These are phyloP conservation scores for Andrena dorsata DNA, from an alignment of 2,888 invertebrate species.

Conservation along the genomic window DNA sequence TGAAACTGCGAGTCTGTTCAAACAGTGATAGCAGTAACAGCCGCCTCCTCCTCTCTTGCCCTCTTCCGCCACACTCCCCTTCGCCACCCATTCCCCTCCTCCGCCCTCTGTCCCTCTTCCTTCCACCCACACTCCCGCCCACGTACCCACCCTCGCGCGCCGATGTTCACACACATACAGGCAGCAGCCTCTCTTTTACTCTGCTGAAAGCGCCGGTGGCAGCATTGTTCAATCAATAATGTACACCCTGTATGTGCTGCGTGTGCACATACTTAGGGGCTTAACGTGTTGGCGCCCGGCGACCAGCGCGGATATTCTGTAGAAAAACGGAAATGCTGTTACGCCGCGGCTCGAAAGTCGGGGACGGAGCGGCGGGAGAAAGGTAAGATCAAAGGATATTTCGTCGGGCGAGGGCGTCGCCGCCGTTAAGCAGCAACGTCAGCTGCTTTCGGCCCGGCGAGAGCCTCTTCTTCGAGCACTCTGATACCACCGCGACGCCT, in stretches of 20 bases:
- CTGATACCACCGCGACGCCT: slow-evolving; percentile 62
- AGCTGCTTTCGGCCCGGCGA: slow-evolving; percentile 75
- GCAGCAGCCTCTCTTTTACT: slow-evolving; percentile 58
- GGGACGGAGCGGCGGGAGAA: slow-evolving; percentile 49
- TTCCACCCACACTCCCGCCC: slow-evolving; percentile 24
- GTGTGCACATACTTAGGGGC: slow-evolving; percentile 62
- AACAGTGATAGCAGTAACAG: slow-evolving; percentile 83
- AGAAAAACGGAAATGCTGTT: slow-evolving; percentile 51
- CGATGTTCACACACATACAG: not conserved
- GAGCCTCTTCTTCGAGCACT: slow-evolving; percentile 67
- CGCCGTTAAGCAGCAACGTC: slow-evolving; percentile 80
- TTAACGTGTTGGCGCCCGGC: slow-evolving; percentile 44
- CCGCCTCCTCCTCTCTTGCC: slow-evolving; percentile 64
- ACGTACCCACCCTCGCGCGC: slow-evolving; percentile 14
- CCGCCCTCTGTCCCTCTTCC: slow-evolving; percentile 39
- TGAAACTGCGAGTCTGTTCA: slow-evolving; percentile 85
- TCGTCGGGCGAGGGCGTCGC: slow-evolving; percentile 66
- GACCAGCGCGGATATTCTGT: slow-evolving; percentile 30
- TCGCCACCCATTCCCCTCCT: slow-evolving; percentile 19
- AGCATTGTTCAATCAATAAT: slow-evolving; percentile 82
- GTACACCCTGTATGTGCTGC: slow-evolving; percentile 70
- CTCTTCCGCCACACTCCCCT: slow-evolving; percentile 50
- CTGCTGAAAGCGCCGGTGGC: slow-evolving; percentile 63
- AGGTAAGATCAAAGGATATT: slow-evolving; percentile 80
- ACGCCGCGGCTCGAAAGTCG: slow-evolving; percentile 28